Percentiles rank a stretch among this genome's conserved stretches.
Conservation (phyloP, 2,113 vertebrate genomes). For the Larimichthys polyactis region DNA sequence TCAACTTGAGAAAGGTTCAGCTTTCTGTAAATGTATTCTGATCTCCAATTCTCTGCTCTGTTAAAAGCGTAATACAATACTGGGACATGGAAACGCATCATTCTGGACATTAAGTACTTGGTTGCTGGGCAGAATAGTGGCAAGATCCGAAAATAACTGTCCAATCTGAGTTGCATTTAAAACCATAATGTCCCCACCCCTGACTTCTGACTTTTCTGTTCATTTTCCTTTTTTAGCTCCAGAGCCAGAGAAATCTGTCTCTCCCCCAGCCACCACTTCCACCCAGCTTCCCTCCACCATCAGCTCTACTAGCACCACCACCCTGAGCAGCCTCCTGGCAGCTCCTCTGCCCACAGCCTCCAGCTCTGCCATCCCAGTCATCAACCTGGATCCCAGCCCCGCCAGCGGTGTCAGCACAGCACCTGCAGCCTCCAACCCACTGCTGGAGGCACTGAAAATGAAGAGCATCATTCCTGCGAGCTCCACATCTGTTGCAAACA, state of each 20-base stretch:
- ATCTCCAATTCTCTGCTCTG: background rate
- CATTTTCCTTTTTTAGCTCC: conserved; percentile 32
- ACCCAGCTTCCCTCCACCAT: conserved; percentile 36
- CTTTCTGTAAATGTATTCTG: background rate
- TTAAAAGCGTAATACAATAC: background rate
- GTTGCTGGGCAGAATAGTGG: background rate
- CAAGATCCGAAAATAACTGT: background rate
- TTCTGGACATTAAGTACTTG: background rate
- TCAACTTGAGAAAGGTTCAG: background rate
- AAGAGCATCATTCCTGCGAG: conserved; percentile 63
- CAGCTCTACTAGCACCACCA: conserved; percentile 46
- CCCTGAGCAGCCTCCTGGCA: conserved; percentile 63
- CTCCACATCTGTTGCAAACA: conserved; percentile 48
- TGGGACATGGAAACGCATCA: background rate
- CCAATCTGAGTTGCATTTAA: background rate
- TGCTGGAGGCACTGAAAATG: conserved; percentile 82
- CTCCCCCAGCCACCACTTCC: conserved; percentile 41
- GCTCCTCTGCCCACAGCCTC: conserved; percentile 43
- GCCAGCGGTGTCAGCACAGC: conserved; percentile 20
- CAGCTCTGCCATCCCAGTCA: conserved; percentile 52
- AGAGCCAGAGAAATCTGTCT: conserved; percentile 69
- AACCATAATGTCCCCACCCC: no score
- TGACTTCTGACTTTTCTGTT: conserved; percentile 6
- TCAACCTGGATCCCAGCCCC: conserved; percentile 74
- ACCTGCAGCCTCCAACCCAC: conserved; percentile 50